Evolutionary conservation across 1,140 invertebrate species (phyloP).

Genomic region (Ceratosolen solmsi): DNA sequence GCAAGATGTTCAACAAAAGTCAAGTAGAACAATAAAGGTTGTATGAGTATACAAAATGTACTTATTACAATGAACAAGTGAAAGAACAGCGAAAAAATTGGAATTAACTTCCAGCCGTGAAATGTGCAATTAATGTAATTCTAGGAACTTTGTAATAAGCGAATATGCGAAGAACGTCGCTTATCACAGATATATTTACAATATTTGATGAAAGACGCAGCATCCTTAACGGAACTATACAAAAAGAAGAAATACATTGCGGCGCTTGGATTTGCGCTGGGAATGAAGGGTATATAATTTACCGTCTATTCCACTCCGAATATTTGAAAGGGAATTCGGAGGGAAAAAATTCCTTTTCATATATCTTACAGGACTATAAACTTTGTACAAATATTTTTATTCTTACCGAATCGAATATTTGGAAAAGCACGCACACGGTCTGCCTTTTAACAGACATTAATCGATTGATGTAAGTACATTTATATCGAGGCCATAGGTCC

Average conservation of each 20-base stretch:
- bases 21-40: constrained; percentile 12
- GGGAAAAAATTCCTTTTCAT: background rate
- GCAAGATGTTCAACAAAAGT: background rate
- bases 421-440: constrained; percentile 56
- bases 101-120: constrained; percentile 14
- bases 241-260: constrained; percentile 37
- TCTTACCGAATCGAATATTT: constrained; percentile 59
- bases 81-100: constrained; percentile 19
- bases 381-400: constrained; percentile 38
- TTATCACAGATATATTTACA: constrained; percentile 39
- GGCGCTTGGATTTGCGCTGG: constrained; percentile 6
- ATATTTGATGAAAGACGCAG: constrained; percentile 8
- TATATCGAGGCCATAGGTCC: constrained; percentile 46
- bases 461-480: constrained; percentile 33
- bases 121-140: constrained; percentile 7
- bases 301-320: constrained; percentile 14
- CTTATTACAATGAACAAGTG: constrained; percentile 16
- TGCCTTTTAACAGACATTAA: background rate
- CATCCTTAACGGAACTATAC: constrained; percentile 35
- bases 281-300: constrained; percentile 41
- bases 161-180: background rate
- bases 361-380: constrained; percentile 38
- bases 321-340: background rate
- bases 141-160: constrained; percentile 5
- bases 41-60: background rate